Base-by-base conservation (phyloP, 2,797 vertebrate genomes). In the Tachyglossus aculeatus region DNA sequence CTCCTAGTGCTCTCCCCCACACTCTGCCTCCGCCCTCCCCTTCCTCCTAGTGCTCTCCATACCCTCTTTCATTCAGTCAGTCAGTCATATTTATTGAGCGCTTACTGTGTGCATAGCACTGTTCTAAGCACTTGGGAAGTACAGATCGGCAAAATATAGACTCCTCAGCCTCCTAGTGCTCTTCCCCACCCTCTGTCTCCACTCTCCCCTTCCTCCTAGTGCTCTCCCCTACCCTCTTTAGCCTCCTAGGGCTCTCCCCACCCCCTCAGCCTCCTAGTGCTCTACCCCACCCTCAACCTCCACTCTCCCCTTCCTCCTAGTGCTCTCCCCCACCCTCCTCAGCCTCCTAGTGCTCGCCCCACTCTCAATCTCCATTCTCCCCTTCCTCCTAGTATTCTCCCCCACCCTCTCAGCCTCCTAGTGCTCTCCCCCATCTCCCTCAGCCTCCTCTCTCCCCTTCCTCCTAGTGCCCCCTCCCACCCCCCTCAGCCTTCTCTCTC, bases 391-490 rank as follows among this genome's bases (percentile, higher is more conserved):
- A 57, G 7, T 19, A 51, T 18, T 25, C 44, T 16, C 14, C 44
- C 22, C 13, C 24, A 19, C 22, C 6, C 44, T 25, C 13, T 15
- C 7, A 2, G 22, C 24, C 3, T 78, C 84, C 84, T 77, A 74
- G 61, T 82, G 84, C 39, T 78, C 71, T 18, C 71, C 71, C 50
- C 84, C 84, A 18, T 9, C 8, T 16, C 14, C 44, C 44, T 19
- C 24, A 9, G 22, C 24, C 3, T n/a, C n/a, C n/a, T 24, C 0
- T 16, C 21, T 4, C 1, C 3, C 6, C 36, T 22, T 38, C 79
- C 71, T 78, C 84, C 84, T 77, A 74, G 61, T 82, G 84, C 39
- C 78, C 71, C 18, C 71, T 71, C 50, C 84, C 84, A 18, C 9
- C 8, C 16, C 14, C 44, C 44, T 19, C 24, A 9, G 22, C 24